These are phyloP conservation scores for Natrix natrix DNA, from an alignment of 2,797 vertebrate genomes.

Conservation along the genomic window DNA sequence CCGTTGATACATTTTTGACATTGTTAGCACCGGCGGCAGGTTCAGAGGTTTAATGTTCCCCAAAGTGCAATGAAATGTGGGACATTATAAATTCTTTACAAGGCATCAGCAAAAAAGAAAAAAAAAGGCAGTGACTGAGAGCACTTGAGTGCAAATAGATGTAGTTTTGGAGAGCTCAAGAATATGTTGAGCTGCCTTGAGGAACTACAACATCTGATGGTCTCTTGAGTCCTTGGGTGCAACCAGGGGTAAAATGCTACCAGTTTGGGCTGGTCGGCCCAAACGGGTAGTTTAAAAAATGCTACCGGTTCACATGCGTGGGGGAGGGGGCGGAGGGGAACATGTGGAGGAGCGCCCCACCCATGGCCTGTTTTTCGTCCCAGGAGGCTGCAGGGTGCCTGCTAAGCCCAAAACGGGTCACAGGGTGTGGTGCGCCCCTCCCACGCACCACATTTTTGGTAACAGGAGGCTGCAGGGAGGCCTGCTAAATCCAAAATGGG, in stretches of 20 bases:
- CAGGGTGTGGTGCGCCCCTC: too few species aligned
- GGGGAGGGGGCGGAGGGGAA: too few species aligned
- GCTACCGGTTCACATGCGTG: too few species aligned
- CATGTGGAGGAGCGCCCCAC: too few species aligned
- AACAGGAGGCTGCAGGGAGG: too few species aligned
- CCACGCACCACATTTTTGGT: too few species aligned
- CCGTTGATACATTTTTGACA: background rate
- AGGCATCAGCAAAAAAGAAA: background rate
- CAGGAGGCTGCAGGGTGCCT: too few species aligned
- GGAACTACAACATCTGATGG: background rate
- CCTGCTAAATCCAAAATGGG: too few species aligned
- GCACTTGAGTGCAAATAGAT: background rate
- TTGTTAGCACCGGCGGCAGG: slow-evolving; percentile 6
- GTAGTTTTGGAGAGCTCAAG: background rate
- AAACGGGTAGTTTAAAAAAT: too few species aligned
- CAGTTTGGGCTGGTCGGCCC: too few species aligned
- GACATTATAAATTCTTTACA: slow-evolving; percentile 7
- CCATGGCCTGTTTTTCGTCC: too few species aligned
- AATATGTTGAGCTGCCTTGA: background rate
- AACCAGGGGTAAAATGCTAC: background rate
- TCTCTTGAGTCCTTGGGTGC: background rate
- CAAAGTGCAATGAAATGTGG: background rate
- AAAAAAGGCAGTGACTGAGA: background rate
- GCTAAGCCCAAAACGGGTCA: too few species aligned
- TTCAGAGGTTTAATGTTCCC: slow-evolving; percentile 5